These are phyloP conservation scores for Pogonognathellus flavescens DNA, from an alignment of 1,140 invertebrate genomes.

Conservation along the genomic window DNA sequence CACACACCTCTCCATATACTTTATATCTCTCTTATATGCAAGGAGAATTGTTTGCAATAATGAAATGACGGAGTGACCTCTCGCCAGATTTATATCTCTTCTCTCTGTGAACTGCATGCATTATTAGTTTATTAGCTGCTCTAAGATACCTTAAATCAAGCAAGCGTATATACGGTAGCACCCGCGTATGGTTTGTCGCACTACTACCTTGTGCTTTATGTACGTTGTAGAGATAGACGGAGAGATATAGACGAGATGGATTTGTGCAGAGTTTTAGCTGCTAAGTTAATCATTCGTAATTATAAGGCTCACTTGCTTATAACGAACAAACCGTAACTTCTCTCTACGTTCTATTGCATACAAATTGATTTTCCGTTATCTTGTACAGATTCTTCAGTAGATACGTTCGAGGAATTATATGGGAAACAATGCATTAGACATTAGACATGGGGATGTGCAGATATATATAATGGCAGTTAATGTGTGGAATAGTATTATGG, in stretches of 20 bases:
- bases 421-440: background rate
- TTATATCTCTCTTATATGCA: background rate
- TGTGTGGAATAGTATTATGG: too few relatives aligned
- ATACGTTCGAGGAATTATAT: background rate
- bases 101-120: too few relatives aligned
- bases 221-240: background rate
- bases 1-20: background rate
- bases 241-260: background rate
- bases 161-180: too few relatives aligned
- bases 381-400: background rate
- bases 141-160: too few relatives aligned
- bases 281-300: background rate
- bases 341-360: background rate
- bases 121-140: too few relatives aligned
- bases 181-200: too few relatives aligned
- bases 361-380: constrained; percentile 31
- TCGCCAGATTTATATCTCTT: too few relatives aligned
- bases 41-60: too few relatives aligned
- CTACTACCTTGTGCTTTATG: background rate
- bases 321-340: too few relatives aligned
- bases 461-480: too few relatives aligned
- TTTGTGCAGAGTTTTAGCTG: too few relatives aligned
- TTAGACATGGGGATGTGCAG: background rate
- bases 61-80: too few relatives aligned
- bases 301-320: background rate